Evolutionary conservation across 2,888 invertebrate species (phyloP).

Genomic region (Lysandra coridon): DNA sequence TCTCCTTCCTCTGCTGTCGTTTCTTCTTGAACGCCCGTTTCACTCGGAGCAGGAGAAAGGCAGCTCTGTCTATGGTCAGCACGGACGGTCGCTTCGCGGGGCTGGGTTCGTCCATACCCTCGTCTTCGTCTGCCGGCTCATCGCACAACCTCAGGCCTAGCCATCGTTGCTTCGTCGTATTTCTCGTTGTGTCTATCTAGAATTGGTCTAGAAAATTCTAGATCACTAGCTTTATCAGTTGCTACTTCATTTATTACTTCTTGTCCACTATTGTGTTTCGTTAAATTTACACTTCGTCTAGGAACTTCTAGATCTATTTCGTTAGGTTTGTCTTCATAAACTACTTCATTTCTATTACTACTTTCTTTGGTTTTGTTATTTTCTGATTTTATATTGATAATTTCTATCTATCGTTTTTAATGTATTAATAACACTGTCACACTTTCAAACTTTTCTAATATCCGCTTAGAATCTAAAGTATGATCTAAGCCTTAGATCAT

Average conservation of each 20-base stretch:
- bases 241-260: background rate
- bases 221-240: background rate
- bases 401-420: background rate
- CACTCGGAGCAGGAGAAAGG: conserved; percentile 91
- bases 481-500: background rate
- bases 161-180: conserved; percentile 72
- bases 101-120: conserved; percentile 73
- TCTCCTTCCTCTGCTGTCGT: conserved; percentile 91
- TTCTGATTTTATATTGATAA: background rate
- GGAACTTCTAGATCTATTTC: background rate
- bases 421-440: too few species aligned
- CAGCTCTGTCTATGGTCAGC: conserved; percentile 93
- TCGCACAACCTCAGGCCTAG: conserved; percentile 80
- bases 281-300: conserved; percentile 18
- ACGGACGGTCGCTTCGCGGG: conserved; percentile 82
- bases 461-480: background rate
- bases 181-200: conserved; percentile 59
- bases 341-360: background rate
- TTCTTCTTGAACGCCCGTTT: conserved; percentile 95
- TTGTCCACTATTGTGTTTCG: background rate
- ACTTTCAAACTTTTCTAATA: background rate
- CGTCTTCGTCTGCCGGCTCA: conserved; percentile 65
- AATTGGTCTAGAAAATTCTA: conserved; percentile 16
- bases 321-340: background rate
- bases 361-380: background rate